Evolutionary conservation across 2,797 vertebrate genomes (phyloP), one percentile per base, ranked within the genome.

Genomic region (Lutjanus argentimaculatus): DNA sequence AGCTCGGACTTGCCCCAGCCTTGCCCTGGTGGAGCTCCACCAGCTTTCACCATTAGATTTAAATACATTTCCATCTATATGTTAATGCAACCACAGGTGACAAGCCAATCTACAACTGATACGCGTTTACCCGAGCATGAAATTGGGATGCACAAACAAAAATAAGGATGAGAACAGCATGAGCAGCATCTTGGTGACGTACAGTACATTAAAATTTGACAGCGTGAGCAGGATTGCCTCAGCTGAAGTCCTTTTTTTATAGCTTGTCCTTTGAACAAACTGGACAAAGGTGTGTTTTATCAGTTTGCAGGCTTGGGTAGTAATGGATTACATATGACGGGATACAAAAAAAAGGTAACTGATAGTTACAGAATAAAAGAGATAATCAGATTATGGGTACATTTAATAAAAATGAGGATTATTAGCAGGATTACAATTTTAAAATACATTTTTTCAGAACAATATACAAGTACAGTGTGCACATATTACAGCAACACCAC

Each of bases 61-160:
- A 89, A 91, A 91, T 78, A 92, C 74, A 90, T 94, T 95, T 94
- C 88, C 90, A 96, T 96, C 92, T 95, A 95, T 94, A 95, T 96
- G 95, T 94, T 94, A 95, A 95, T 95, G 82, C 89, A 86, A 86
- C 81, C 82, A 88, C 90, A 92, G 91, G 86, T 93, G 92, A 93
- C 88, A 85, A 88, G 87, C 85, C 90, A 90, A 88, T 92, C 88
- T 89, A 91, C 78, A 80, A 81, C 69, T 89, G 90, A 94, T 92
- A 85, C 61, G 88, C 40, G 85, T 87, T 91, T 83, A 90, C 67
- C 88, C 72, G 55, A 81, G 89, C 91, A 85, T 94, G 91, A 95
- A 94, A 95, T 95, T 93, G 89, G 85, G 88, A 91, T 77, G 89
- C 91, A 90, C 93, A 92, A 93, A 93, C 89, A 91, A 92, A 92